phyloP scores from a whole-genome alignment of 2,113 vertebrate species.

The Coryphaenoides rupestris region DNA sequence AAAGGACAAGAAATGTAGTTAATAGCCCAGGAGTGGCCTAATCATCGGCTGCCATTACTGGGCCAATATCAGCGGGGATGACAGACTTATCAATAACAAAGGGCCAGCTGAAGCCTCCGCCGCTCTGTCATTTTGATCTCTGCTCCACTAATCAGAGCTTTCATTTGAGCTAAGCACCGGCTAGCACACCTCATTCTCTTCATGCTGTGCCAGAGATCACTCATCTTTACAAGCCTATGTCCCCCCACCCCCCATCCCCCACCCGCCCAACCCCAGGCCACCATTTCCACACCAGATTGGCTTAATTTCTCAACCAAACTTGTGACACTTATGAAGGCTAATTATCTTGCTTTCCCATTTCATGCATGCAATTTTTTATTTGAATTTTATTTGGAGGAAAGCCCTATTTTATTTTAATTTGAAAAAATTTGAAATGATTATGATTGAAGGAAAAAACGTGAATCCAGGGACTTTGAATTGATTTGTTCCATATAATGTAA shows the following conservation, averaged over 20 bases:
- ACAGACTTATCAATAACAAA: conserved; percentile 94
- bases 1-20: conserved; percentile 89
- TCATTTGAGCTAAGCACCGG: conserved; percentile 80
- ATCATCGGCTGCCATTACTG: conserved; percentile 89
- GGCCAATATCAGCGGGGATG: conserved; percentile 90
- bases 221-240: conserved; percentile 75
- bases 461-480: no score
- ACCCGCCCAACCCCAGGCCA: conserved; percentile 67
- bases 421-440: no score
- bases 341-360: conserved; percentile 37
- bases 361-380: no score
- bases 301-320: conserved; percentile 77
- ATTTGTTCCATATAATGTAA: no score
- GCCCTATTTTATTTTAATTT: no score
- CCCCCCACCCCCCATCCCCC: conserved; percentile 71
- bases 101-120: conserved; percentile 74
- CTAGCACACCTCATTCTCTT: conserved; percentile 73
- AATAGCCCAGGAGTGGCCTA: conserved; percentile 88
- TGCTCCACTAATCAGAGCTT: conserved; percentile 81
- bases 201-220: conserved; percentile 80
- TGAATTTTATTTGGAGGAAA: no score
- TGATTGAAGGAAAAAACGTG: no score
- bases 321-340: conserved; percentile 71
- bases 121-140: conserved; percentile 85
- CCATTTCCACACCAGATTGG: conserved; percentile 76